Evolutionary conservation across 2,113 vertebrate species (phyloP), one percentile per base, ranked within the genome.

Genomic region (Sphaerodactylus townsendi): DNA sequence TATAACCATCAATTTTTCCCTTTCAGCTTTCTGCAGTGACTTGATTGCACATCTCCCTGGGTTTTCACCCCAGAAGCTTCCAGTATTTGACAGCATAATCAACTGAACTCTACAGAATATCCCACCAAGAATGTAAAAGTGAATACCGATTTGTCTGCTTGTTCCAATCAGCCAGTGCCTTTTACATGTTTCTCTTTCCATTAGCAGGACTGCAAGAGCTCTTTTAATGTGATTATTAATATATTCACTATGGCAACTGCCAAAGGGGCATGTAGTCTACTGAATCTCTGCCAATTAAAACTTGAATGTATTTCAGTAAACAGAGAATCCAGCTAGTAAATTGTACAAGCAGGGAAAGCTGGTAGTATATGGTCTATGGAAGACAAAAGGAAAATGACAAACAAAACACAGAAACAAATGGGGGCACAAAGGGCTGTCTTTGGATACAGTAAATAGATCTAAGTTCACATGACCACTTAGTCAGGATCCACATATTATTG

Each of bases 11-110:
- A 25, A 81, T 77, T 65, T 85, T 28, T 35, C n/a, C 46, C 21
- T 48, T 80, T 75, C 66, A 69, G 46, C 30, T 80, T n/a, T 71
- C 41, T 70, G 11, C 56, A 19, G 19, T 79, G 41, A 77, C 35
- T 62, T 84, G 75, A 48, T 68, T 44, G 37, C 84, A 74, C 10
- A 15, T 86, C 28, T 85, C 82, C 23, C 28, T 76, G 41, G 53
- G 82, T 84, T 85, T 82, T 65, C 9, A 2, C 59, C 30, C 77
- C 71, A 44, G 39, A 46, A 21, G 64, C 69, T 69, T 83, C 59
- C 86, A 81, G 75, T 73, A 66, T 76, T 87, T 88, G 73, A 76
- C 69, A 30, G 73, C 83, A n/a, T 56, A 84, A 77, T n/a, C 66
- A 25, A 28, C 28, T 44, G 44, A 37, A 33, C 90, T 8, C 9